Conservation (phyloP, 2,888 invertebrate genomes). For the Cryptocephalus primarius region DNA sequence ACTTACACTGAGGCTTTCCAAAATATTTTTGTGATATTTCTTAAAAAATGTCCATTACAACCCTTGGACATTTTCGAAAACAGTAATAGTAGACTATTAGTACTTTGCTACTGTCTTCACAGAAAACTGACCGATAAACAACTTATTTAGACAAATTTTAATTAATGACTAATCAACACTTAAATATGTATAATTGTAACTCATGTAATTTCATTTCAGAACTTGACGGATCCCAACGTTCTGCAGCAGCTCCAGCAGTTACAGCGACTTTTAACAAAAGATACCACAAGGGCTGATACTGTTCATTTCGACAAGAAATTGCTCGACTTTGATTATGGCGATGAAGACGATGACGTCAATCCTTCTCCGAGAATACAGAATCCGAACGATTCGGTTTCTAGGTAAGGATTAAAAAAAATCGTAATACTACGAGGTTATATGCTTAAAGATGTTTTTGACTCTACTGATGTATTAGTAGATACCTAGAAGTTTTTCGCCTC, state of each 20-base stretch:
- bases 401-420: constrained; percentile 8
- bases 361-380: constrained; percentile 38
- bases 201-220: constrained; percentile 17
- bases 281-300: constrained; percentile 29
- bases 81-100: no score
- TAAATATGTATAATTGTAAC: no score
- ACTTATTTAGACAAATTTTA: no score
- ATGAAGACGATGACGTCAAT: constrained; percentile 72
- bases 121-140: no score
- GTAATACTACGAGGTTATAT: no score
- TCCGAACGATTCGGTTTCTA: constrained; percentile 24
- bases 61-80: no score
- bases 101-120: no score
- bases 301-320: constrained; percentile 76
- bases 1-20: no score
- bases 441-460: no score
- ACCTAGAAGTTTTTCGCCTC: neutral
- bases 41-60: no score
- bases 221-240: constrained; percentile 31
- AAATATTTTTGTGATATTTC: no score
- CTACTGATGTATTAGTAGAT: neutral
- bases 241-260: constrained; percentile 50
- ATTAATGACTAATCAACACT: no score
- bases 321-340: constrained; percentile 84
- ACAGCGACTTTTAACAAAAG: constrained; percentile 45